Evolutionary conservation across 1,140 invertebrate genomes (phyloP).

Genomic region (Dufourea novaeangliae): DNA sequence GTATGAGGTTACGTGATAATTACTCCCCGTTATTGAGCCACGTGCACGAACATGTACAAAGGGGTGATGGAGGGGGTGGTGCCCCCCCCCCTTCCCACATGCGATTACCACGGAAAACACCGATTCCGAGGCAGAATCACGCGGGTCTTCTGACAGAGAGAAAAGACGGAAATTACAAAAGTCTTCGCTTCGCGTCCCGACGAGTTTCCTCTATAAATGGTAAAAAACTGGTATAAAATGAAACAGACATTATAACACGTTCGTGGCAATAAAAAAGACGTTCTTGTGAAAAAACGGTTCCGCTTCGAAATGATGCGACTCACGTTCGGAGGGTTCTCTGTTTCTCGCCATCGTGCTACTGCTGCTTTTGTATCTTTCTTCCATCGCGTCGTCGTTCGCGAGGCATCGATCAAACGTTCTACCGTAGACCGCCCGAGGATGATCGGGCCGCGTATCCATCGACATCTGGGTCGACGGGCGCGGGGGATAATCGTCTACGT

Average conservation of each 20-base stretch:
- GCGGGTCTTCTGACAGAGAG: constrained; percentile 3
- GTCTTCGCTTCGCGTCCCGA: constrained; percentile 45
- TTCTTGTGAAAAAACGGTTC: constrained; percentile 41
- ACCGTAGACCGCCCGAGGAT: too few species aligned
- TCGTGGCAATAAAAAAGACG: constrained; percentile 60
- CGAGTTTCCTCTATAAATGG: constrained; percentile 51
- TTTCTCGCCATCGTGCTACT: background rate
- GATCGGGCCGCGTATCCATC: too few species aligned
- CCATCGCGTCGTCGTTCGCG: too few species aligned
- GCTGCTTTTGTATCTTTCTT: background rate
- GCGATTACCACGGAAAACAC: constrained; percentile 53
- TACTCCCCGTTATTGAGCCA: constrained; percentile 56
- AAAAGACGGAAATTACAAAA: constrained; percentile 55
- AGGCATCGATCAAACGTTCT: too few species aligned
- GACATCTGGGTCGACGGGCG: constrained; percentile 5
- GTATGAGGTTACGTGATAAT: constrained; percentile 35
- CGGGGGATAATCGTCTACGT: constrained; percentile 50
- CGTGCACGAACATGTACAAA: constrained; percentile 62
- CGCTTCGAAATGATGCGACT: constrained; percentile 48
- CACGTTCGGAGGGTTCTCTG: constrained; percentile 38
- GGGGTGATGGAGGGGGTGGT: too few species aligned
- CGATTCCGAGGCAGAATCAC: constrained; percentile 52
- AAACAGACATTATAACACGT: constrained; percentile 52
- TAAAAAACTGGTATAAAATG: constrained; percentile 63
- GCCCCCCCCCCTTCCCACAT: constrained; percentile 33